Evolutionary conservation across 2,113 vertebrate genomes (phyloP).

Genomic region (Gymnobelideus leadbeateri): DNA sequence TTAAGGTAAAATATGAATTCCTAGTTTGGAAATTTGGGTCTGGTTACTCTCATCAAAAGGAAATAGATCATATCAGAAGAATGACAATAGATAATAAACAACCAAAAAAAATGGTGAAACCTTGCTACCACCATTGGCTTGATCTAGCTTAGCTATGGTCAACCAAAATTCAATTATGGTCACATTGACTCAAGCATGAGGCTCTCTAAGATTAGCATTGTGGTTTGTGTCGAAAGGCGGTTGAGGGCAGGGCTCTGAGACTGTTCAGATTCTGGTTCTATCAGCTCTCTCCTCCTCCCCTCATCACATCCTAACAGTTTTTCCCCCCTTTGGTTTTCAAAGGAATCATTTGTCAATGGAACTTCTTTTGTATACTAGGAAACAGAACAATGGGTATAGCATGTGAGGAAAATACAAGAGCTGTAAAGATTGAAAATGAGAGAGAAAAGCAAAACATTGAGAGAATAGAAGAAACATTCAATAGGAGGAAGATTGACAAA

Average conservation of each 20-base stretch:
- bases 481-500: neutral
- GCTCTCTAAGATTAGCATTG: neutral
- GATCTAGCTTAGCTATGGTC: neutral
- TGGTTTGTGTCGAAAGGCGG: neutral
- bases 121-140: neutral
- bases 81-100: neutral
- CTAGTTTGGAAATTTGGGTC: neutral
- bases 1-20: neutral
- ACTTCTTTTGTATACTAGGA: neutral
- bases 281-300: neutral
- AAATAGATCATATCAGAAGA: neutral
- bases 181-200: neutral
- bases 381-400: neutral
- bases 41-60: neutral
- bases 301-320: neutral
- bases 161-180: conserved; percentile 10
- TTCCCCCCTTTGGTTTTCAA: neutral
- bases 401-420: neutral
- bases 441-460: neutral
- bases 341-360: neutral
- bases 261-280: neutral
- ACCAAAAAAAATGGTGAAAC: neutral
- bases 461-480: neutral
- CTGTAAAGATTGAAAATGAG: neutral
- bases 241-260: neutral